These are phyloP conservation scores for Drosophila pseudotakahashii DNA, from an alignment of 2,888 invertebrate genomes.

Conservation along the genomic window DNA sequence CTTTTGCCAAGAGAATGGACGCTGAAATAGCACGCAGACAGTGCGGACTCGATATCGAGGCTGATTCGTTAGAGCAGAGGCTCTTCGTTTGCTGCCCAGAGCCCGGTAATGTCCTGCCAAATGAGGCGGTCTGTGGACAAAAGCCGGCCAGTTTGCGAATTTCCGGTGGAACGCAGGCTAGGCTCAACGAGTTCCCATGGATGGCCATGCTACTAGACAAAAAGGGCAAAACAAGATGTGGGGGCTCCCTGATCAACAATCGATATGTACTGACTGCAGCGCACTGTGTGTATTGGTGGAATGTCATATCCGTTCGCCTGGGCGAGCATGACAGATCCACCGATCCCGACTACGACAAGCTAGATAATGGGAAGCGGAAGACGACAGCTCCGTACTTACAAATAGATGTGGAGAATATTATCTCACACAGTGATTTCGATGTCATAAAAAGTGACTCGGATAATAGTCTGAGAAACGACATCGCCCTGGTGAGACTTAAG, in stretches of 20 bases:
- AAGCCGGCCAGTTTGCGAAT: neutral
- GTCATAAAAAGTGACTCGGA: too few relatives aligned
- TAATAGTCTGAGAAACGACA: neutral
- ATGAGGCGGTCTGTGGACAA: neutral
- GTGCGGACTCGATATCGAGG: neutral
- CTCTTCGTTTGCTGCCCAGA: neutral
- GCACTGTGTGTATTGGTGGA: neutral
- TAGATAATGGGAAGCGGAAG: neutral
- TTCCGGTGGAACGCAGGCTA: neutral
- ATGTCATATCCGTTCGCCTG: neutral
- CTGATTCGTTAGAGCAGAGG: neutral
- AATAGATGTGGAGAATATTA: neutral
- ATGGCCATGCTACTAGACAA: neutral
- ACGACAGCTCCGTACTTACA: neutral
- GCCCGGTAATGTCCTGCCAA: neutral
- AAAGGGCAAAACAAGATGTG: neutral
- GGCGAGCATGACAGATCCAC: neutral
- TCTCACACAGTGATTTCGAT: neutral
- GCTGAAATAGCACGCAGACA: neutral
- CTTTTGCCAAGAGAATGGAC: neutral
- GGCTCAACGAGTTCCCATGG: neutral
- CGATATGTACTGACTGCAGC: neutral
- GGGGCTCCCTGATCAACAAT: neutral
- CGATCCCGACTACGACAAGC: neutral
- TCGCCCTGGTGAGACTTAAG: neutral